A percentile compares a stretch with the other conserved stretches of the same genome.
phyloP scores from a whole-genome alignment of 2,888 invertebrate species.

The Shargacucullia verbasci region DNA sequence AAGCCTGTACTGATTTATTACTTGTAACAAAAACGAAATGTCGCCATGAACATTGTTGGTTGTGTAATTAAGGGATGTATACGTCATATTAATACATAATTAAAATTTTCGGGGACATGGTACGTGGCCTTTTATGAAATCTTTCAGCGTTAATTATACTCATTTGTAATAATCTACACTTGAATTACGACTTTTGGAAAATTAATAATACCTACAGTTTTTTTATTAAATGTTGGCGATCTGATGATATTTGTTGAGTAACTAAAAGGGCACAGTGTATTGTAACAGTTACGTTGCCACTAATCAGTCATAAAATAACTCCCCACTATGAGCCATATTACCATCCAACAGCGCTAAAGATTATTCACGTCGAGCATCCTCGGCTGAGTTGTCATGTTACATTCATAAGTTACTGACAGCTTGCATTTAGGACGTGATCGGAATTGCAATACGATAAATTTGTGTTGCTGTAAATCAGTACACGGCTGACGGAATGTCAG shows the following conservation, averaged over 20 bases:
- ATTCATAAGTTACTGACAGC: constrained; percentile 57
- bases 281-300: too few relatives aligned
- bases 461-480: constrained; percentile 48
- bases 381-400: constrained; percentile 55
- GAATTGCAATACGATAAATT: constrained; percentile 42
- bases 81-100: not conserved
- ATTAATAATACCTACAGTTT: too few relatives aligned
- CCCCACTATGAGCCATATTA: constrained; percentile 29
- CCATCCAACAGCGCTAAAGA: constrained; percentile 34
- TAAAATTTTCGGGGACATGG: not conserved
- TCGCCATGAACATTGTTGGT: constrained; percentile 7
- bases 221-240: too few relatives aligned
- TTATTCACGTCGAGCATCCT: constrained; percentile 50
- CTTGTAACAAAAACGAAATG: constrained; percentile 19
- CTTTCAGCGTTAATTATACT: too few relatives aligned
- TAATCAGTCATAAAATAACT: too few relatives aligned
- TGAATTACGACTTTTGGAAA: too few relatives aligned
- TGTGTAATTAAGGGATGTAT: constrained; percentile 5
- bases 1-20: constrained; percentile 43
- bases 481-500: constrained; percentile 29
- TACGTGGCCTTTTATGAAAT: too few relatives aligned
- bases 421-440: constrained; percentile 54
- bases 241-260: too few relatives aligned
- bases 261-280: too few relatives aligned
- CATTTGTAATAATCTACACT: too few relatives aligned